These are phyloP conservation scores for Chelonoidis abingdonii DNA, from an alignment of 2,113 vertebrate species.

Conservation along the genomic window DNA sequence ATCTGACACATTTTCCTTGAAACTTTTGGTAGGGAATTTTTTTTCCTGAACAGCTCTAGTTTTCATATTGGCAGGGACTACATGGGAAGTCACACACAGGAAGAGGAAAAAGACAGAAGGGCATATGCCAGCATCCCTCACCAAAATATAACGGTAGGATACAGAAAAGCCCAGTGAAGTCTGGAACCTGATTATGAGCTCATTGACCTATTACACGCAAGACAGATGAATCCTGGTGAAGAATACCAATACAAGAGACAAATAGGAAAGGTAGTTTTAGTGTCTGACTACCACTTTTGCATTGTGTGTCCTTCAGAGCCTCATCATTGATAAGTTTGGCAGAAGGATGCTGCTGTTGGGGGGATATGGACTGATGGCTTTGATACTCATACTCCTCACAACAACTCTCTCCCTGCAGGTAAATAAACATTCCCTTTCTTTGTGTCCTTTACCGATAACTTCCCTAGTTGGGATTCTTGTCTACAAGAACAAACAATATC, in stretches of 20 bases:
- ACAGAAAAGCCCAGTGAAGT: not conserved
- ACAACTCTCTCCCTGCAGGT: conserved; percentile 75
- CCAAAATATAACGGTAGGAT: not conserved
- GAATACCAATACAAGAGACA: not conserved
- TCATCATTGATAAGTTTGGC: conserved; percentile 71
- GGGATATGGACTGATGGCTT: conserved; percentile 76
- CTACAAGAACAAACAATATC: not conserved
- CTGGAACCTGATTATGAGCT: not conserved
- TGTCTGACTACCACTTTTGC: not conserved
- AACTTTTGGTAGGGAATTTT: not conserved
- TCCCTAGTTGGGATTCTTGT: not conserved
- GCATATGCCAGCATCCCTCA: not conserved
- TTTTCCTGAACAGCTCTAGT: not conserved
- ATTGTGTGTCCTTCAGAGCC: conserved; percentile 55
- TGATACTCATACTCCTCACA: conserved; percentile 67
- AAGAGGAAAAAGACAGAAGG: not conserved
- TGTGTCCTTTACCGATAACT: not conserved
- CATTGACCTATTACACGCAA: not conserved
- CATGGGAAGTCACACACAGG: not conserved
- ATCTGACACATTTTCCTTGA: not conserved
- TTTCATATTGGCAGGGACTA: not conserved
- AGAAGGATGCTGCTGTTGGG: conserved; percentile 77
- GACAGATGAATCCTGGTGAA: not conserved
- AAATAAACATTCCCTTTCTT: not conserved
- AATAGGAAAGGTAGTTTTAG: not conserved